phyloP scores from a whole-genome alignment of 2,113 vertebrate species.

The Chionomys nivalis region DNA sequence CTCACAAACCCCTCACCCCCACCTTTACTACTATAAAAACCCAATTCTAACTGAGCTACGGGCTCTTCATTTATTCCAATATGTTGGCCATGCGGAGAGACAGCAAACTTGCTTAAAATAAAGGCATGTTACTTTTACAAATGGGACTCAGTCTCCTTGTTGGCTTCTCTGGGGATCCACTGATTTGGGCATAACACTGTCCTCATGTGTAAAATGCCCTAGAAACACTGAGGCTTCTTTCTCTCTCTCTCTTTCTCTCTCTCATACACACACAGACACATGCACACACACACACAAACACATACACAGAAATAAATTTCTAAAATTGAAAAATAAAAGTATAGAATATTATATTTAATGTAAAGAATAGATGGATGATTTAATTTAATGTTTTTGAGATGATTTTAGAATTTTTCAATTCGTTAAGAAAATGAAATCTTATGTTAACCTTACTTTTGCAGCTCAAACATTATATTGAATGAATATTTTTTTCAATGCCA shows the following conservation, averaged over 20 bases:
- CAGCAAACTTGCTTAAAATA: no score
- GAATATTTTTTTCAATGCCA: neutral
- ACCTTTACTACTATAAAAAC: no score
- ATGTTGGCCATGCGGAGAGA: no score
- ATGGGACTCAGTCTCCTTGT: no score
- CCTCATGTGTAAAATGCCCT: fast-evolving
- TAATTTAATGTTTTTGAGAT: neutral
- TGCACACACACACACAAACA: no score
- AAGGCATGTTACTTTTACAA: no score
- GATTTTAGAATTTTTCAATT: neutral
- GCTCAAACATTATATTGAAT: neutral
- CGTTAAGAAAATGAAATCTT: neutral
- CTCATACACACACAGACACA: neutral
- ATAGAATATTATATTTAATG: neutral
- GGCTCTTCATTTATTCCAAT: no score
- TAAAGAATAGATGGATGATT: neutral
- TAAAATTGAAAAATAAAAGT: neutral
- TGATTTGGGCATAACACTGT: no score
- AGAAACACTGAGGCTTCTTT: neutral
- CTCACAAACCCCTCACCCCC: no score
- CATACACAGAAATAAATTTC: neutral
- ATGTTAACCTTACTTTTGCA: neutral
- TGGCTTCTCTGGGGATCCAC: no score
- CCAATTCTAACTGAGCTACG: no score
- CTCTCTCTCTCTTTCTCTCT: neutral